Base-by-base conservation (phyloP, 30 jellyfish, hydroid and myxozoan genomes). In the Chironex yamaguchii region DNA sequence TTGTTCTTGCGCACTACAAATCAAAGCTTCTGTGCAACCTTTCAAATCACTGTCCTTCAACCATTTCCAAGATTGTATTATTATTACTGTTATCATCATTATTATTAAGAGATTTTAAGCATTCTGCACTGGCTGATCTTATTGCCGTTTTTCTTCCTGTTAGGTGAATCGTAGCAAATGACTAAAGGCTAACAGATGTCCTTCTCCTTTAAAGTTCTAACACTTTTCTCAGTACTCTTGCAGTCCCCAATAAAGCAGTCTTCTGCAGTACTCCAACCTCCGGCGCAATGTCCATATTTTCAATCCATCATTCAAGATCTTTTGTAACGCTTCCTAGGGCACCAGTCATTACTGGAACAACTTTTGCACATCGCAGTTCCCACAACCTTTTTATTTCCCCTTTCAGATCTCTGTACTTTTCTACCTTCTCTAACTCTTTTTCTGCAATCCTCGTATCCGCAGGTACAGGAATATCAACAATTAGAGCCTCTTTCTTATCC, bases 61-160 rank as follows among this genome's bases (percentile, higher is more conserved):
- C 85, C 85, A 34, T 72, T 42, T 13, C 85, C 85, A 72, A 33
- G 85, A 42, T 36, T 20, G 65, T 33, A n/a, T n/a, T n/a, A n/a
- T n/a, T n/a, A n/a, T n/a, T n/a, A n/a, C n/a, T n/a, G n/a, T n/a
- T n/a, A n/a, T n/a, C n/a, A n/a, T n/a, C n/a, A n/a, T n/a, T n/a
- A n/a, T n/a, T n/a, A n/a, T n/a, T n/a, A n/a, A n/a, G n/a, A n/a
- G n/a, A n/a, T n/a, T n/a, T n/a, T n/a, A n/a, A n/a, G n/a, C n/a
- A n/a, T 32, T 71, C 85, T 71, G 85, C 72, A 71, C 85, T 71
- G 85, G 85, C 85, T 71, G 73, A 26, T 71, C 33, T 32, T 71
- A 71, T 71, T 71, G 81, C 67, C 81, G 64, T 67, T 67, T 67
- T 67, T n/a, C n/a, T 67, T 67, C 81, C 81, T 25, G 81, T 67